A percentile compares a stretch with the other conserved stretches of the same genome.
Conservation (phyloP, 2,797 vertebrate genomes). For the Xerus rutilus region DNA sequence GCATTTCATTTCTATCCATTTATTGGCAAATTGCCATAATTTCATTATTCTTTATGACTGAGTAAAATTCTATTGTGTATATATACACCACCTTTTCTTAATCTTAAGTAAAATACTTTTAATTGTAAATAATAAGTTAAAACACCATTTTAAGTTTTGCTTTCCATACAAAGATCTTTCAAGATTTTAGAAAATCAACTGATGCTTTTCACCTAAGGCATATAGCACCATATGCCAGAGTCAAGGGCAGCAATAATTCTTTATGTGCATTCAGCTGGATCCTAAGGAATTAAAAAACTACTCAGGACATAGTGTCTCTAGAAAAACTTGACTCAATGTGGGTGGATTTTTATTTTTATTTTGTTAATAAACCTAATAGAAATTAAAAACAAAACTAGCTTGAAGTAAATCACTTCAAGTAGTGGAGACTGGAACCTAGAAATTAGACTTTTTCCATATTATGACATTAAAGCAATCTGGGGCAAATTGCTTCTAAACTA, state of each 20-base stretch:
- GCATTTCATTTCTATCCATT: no score
- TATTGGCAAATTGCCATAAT: no score
- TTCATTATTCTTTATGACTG: no score
- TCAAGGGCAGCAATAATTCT: background rate
- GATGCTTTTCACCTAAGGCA: background rate
- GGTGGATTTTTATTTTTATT: background rate
- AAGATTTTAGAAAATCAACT: background rate
- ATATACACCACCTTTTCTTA: no score
- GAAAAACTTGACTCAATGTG: background rate
- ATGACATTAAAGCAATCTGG: background rate
- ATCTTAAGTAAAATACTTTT: background rate
- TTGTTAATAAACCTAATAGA: background rate
- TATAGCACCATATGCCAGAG: background rate
- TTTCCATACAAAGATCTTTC: background rate
- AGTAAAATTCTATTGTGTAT: no score
- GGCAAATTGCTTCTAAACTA: background rate
- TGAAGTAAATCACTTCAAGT: background rate
- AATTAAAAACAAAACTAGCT: background rate
- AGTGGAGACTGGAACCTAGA: background rate
- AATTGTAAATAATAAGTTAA: background rate
- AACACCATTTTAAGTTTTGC: background rate
- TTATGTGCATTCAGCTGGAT: background rate
- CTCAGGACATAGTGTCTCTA: background rate
- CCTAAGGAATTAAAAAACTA: background rate
- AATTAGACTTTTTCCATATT: background rate